These are phyloP conservation scores for Lithophane semibrunnea DNA, from an alignment of 2,888 invertebrate species.

Conservation along the genomic window DNA sequence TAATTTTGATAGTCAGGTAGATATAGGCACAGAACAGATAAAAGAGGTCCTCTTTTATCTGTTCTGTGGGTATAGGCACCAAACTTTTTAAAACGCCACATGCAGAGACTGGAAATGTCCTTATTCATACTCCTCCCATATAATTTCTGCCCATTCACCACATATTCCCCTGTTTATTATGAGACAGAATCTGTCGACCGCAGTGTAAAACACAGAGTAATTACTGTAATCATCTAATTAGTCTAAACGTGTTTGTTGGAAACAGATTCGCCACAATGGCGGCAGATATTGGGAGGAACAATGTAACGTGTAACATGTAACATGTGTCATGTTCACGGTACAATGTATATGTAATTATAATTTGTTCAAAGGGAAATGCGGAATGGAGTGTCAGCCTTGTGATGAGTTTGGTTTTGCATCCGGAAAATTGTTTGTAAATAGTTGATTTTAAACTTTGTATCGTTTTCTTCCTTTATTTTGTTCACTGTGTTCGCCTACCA, in stretches of 20 bases:
- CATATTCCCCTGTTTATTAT: constrained; percentile 13
- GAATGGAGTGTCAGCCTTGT: background rate
- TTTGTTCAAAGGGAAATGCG: constrained; percentile 29
- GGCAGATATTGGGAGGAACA: constrained; percentile 37
- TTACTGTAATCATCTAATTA: constrained; percentile 54
- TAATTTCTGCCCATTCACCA: background rate
- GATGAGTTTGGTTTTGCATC: background rate
- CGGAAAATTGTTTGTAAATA: background rate
- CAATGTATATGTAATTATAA: constrained; percentile 43
- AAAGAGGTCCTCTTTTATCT: no score
- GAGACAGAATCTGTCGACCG: constrained; percentile 19
- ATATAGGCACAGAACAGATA: no score
- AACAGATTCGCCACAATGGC: constrained; percentile 49
- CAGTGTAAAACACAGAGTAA: constrained; percentile 40
- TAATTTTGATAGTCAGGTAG: background rate
- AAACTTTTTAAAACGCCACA: background rate
- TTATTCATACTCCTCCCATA: background rate
- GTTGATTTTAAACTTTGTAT: background rate
- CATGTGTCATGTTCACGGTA: constrained; percentile 34
- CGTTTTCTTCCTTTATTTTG: background rate
- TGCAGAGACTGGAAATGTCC: background rate
- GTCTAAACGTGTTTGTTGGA: constrained; percentile 43
- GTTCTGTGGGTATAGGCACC: no score
- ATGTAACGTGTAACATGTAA: constrained; percentile 24
- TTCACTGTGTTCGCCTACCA: background rate